Base-by-base conservation (phyloP, 1,140 invertebrate species). In the Wasmannia auropunctata region DNA sequence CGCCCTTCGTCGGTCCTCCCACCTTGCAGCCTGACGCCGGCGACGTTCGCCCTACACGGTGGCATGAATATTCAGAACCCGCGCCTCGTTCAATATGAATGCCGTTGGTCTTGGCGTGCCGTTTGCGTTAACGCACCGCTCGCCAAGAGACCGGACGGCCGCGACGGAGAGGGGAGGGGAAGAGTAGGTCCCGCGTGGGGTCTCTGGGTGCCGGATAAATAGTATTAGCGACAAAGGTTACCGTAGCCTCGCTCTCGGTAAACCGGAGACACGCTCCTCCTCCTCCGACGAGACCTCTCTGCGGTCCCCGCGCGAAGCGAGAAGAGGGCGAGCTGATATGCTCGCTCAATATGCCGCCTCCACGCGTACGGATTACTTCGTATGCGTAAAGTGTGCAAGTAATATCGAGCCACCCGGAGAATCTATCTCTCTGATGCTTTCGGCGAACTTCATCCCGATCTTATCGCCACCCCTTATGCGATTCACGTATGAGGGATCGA, bases 51-150 rank as follows among this genome's bases (percentile, higher is more conserved):
- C 89, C 86, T 92, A 90, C 92, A 92, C 87, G 91, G 85, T 92
- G 87, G 89, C 92, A 94, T 94, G 94, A 94, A 94, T 94, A 94
- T 94, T 94, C 93, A 94, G 91, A 90, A 93, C 91, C 91, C 88
- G 93, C 90, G 90, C 88, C 91, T 92, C 93, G 93, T 94, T 94
- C 93, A 94, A 94, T 94, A 94, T 94, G 93, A 94, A 94, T 94
- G 93, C 91, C 91, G 93, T 94, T 93, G 93, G 94, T 94, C 93
- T 94, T 93, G 91, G 91, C 91, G 84, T 89, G 92, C 87, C 90
- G 88, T 93, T 91, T 88, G 85, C 86, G 84, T 91, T 89, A 85
- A 91, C 89, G 91, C 85, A 91, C 14, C 74, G 72, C 77, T 62
- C 69, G 46, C n/a, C 60, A 79, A 84, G 77, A 87, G 72, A 79